Evolutionary conservation across 2,797 vertebrate genomes (phyloP).

Genomic region (Pseudomugil gertrudae): DNA sequence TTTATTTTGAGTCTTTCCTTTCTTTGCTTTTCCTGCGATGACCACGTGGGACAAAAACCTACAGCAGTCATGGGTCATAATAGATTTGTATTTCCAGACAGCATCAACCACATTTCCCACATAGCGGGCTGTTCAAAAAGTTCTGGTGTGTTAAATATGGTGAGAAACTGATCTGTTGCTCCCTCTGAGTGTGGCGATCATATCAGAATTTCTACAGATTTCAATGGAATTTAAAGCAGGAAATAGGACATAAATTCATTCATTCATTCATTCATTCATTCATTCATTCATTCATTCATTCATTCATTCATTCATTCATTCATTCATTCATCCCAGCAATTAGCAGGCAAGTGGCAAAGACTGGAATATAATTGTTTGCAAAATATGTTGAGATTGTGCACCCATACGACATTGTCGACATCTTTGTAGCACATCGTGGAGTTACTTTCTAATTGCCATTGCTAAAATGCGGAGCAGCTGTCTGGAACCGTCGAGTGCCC

Average conservation of each 20-base stretch:
- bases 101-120: constrained; percentile 60
- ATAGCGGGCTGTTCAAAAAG: constrained; percentile 56
- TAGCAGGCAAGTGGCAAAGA: too few species aligned
- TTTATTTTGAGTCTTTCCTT: constrained; percentile 72
- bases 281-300: too few species aligned
- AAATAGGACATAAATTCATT: constrained; percentile 23
- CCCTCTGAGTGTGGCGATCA: constrained; percentile 17
- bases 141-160: constrained; percentile 56
- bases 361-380: constrained; percentile 45
- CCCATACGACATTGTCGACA: constrained; percentile 26
- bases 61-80: constrained; percentile 70
- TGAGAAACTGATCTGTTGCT: constrained; percentile 47
- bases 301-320: too few species aligned
- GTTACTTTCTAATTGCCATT: constrained; percentile 50
- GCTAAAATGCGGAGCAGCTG: constrained; percentile 69
- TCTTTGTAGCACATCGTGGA: constrained; percentile 37
- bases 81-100: constrained; percentile 68
- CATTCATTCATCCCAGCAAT: too few species aligned
- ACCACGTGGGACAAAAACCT: constrained; percentile 63
- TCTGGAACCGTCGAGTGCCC: constrained; percentile 60
- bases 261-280: too few species aligned
- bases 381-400: constrained; percentile 26
- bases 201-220: constrained; percentile 31
- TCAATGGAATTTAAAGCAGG: constrained; percentile 40
- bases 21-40: constrained; percentile 49